Evolutionary conservation across 1,140 invertebrate species (phyloP), one percentile per base, ranked within the genome.

Genomic region (Listronotus oregonensis): DNA sequence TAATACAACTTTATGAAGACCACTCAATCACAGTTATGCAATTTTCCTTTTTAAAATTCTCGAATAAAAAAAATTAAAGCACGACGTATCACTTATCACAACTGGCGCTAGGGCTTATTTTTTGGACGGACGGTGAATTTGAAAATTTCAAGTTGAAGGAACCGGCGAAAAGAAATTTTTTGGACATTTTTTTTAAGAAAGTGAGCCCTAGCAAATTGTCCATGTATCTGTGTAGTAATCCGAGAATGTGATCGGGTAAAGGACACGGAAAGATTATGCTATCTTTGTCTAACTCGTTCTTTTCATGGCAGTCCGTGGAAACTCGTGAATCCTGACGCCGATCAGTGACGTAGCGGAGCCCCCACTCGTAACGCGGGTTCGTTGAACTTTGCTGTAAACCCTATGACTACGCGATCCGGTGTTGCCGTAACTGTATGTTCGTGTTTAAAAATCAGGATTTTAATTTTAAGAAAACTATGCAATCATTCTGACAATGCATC

Each of bases 211-310:
- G 71, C 73, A 72, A 75, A 77, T 77, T 74, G 69, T 77, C 74
- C 71, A 60, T 74, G 73, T 76, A 75, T 77, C 70, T 75, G 70
- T 77, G 71, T 70, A 70, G 71, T 76, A 75, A 74, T 74, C 70
- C 56, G 69, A 73, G 71, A 74, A 75, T 72, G 71, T 61, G 65
- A 56, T 63, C 39, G 40, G 55, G 55, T 39, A 55, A 46, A 57
- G 43, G 71, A 71, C 63, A 21, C 7, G 21, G 39, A 9, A 51
- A 40, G 15, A 17, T 57, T n/a, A 8, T 18, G 31, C 43, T 40
- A 57, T 76, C 73, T 67, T 59, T 67, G 65, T 76, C 68, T 56
- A 42, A 27, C 63, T 31, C 65, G 71, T 46, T 54, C 27, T 32
- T 21, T 54, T 18, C 15, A 31, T 46, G 27, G 10, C 15, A 21